Evolutionary conservation across 1,140 invertebrate genomes (phyloP), one percentile per base, ranked within the genome.

Genomic region (Listronotus oregonensis): DNA sequence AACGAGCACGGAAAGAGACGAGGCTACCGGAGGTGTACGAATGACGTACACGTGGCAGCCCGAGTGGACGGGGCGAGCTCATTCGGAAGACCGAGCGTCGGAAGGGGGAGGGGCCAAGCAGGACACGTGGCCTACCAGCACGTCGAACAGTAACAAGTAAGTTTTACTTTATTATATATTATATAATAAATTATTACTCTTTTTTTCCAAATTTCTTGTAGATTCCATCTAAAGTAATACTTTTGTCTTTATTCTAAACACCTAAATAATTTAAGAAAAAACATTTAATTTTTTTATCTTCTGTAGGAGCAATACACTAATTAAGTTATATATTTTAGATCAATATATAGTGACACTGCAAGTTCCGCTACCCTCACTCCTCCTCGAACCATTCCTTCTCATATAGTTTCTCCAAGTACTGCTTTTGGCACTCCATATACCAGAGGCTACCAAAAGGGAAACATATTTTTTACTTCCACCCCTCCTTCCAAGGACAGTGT

Each of bases 391-490:
- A 21, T 50, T 5, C 47, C 47, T 15, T 12, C 8, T 1, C 34
- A 37, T 6, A 51, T 51, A 43, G 47, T 18, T 32, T 44, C 57
- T 12, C 60, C 60, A 5, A 50, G 67, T 12, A 52, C 62, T 6
- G 52, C 56, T 14, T 64, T 64, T 37, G 58, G 52, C n/a, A 57
- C 59, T 9, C 44, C 70, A 6, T 64, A 64, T 44, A 64, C 62
- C 31, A 52, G 49, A 37, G 82, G 78, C 1, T 85, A 83, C 64
- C 83, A 82, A 66, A 75, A 81, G 12, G 84, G 84, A 3, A 85
- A 85, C 69, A 79, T 85, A 37, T 39, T 83, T 0, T 85, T 85
- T 64, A 84, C 83, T 0, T 82, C 84, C 1, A 80, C 79, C 0
- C 82, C 82, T 5, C 83, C 82, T 6, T 43, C 59, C 6, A 71